Evolutionary conservation across 2,797 vertebrate genomes (phyloP).

Genomic region (Cyclura pinguis): DNA sequence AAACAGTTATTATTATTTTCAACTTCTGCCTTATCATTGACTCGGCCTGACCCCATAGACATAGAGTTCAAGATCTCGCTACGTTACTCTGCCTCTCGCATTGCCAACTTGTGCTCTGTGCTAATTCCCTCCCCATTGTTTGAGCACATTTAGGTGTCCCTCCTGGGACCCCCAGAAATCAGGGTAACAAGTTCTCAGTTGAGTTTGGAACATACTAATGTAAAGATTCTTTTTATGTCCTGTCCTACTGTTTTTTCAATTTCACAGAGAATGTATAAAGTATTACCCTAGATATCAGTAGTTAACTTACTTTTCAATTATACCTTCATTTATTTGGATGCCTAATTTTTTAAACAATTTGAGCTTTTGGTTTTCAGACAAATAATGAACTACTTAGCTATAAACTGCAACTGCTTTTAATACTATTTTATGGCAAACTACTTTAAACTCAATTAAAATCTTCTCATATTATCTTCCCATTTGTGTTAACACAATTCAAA

Average conservation of each 20-base stretch:
- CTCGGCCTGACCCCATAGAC: no score
- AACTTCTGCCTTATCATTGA: no score
- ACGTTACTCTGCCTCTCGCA: no score
- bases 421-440: conserved; percentile 50
- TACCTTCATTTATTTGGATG: conserved; percentile 51
- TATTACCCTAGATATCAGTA: conserved; percentile 12
- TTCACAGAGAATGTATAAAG: conserved; percentile 38
- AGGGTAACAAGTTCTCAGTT: no score
- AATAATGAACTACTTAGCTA: conserved; percentile 56
- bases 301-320: conserved; percentile 52
- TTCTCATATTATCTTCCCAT: conserved; percentile 37
- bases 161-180: no score
- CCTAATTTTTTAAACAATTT: conserved; percentile 43
- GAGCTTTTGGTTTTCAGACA: conserved; percentile 59
- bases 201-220: neutral
- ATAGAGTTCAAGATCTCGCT: no score
- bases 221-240: neutral
- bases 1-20: no score
- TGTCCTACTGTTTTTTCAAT: neutral
- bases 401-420: conserved; percentile 47
- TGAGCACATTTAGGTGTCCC: no score
- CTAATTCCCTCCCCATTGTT: no score
- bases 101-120: no score
- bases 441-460: conserved; percentile 58
- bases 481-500: conserved; percentile 44